Conservation (phyloP, 2,113 vertebrate genomes). For the Bostrychus sinensis region DNA sequence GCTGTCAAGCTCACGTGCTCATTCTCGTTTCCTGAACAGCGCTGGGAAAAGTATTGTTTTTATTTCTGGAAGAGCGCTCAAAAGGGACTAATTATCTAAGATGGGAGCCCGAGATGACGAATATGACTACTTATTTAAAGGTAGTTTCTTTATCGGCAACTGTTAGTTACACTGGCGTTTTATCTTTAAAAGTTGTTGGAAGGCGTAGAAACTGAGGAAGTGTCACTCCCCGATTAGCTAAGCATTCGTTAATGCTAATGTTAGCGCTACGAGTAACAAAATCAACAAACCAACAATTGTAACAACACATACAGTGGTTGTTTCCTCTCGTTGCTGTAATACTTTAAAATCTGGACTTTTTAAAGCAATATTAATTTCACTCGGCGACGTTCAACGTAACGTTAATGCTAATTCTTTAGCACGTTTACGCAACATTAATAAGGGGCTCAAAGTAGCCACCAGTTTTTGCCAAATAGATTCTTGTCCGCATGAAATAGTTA, state of each 20-base stretch:
- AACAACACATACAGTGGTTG: not conserved
- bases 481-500: not conserved
- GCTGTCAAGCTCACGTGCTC: conserved; percentile 46
- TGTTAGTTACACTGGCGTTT: not conserved
- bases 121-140: conserved; percentile 84
- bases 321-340: too few relatives aligned
- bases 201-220: conserved; percentile 50
- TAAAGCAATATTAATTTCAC: too few relatives aligned
- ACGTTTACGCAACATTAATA: conserved; percentile 8
- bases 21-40: conserved; percentile 15
- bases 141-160: conserved; percentile 26
- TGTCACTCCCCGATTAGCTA: conserved; percentile 22
- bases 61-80: conserved; percentile 32
- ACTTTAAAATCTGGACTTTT: too few relatives aligned
- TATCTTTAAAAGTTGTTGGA: conserved; percentile 10
- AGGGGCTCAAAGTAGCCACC: conserved; percentile 18
- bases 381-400: too few relatives aligned
- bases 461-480: conserved; percentile 30
- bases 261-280: conserved; percentile 48
- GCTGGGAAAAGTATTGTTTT: conserved; percentile 24
- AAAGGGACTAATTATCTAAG: conserved; percentile 24
- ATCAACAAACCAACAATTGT: conserved; percentile 5
- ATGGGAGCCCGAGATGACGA: conserved; percentile 84
- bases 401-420: not conserved
- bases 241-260: conserved; percentile 57